phyloP scores from a whole-genome alignment of 2,797 vertebrate species.

The Poeciliopsis gracilis region DNA sequence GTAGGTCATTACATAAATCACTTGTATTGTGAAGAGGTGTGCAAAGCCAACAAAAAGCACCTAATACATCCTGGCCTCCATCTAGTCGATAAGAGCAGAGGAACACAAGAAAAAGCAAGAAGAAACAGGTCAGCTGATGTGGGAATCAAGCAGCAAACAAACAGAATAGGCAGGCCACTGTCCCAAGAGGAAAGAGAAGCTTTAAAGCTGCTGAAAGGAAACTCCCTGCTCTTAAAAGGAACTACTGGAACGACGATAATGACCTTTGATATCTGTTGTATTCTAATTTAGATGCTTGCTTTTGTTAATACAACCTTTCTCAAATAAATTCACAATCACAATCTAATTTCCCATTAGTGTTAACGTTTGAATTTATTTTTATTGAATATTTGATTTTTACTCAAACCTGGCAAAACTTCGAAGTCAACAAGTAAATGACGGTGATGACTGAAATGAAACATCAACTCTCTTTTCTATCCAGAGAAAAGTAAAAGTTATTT shows the following conservation, averaged over 20 bases:
- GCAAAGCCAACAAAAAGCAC: constrained; percentile 21
- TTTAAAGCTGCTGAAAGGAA: constrained; percentile 10
- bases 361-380: not conserved
- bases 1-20: constrained; percentile 2
- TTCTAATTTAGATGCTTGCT: not conserved
- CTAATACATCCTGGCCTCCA: constrained; percentile 35
- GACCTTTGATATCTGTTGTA: not conserved
- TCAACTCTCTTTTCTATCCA: not conserved
- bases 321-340: not conserved
- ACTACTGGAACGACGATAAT: not conserved
- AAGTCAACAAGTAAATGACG: not conserved
- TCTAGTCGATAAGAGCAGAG: constrained; percentile 33
- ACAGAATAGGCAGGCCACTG: constrained; percentile 23
- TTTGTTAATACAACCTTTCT: not conserved
- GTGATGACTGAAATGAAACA: not conserved
- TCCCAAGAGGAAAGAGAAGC: constrained; percentile 1
- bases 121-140: constrained; percentile 53
- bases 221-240: constrained; percentile 38
- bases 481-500: not conserved
- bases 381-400: not conserved
- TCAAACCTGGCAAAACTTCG: not conserved
- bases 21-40: constrained; percentile 9
- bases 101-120: constrained; percentile 23
- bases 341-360: not conserved
- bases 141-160: constrained; percentile 23